A percentile compares a stretch with the other conserved stretches of the same genome.
phyloP scores from a whole-genome alignment of 2,797 vertebrate genomes.

The Hemibagrus guttatus region DNA sequence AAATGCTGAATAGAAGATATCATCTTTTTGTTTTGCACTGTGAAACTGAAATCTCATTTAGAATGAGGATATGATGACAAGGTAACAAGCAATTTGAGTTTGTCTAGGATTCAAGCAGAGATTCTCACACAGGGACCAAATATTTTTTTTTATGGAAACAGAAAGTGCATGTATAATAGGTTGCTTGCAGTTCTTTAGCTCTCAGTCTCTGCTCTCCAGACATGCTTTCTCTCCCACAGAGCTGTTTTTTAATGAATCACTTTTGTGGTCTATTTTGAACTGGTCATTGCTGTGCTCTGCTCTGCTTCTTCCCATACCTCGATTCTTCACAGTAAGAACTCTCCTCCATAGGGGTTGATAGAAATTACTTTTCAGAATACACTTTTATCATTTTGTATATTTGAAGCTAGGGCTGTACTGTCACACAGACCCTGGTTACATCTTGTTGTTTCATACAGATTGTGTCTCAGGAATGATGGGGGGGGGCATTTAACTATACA shows the following conservation, averaged over 20 bases:
- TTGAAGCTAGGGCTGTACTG: background rate
- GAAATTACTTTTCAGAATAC: background rate
- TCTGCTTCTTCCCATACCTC: background rate
- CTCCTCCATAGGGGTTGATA: background rate
- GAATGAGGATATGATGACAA: background rate
- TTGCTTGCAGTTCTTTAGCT: background rate
- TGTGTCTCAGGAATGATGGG: background rate
- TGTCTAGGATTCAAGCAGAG: background rate
- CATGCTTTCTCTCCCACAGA: slow-evolving; percentile 1
- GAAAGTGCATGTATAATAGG: background rate
- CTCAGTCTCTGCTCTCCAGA: background rate
- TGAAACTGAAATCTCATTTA: background rate
- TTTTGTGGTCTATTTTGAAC: background rate
- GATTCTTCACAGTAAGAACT: slow-evolving; percentile 1
- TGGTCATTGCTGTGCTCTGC: background rate
- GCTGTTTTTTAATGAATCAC: background rate
- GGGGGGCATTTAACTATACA: background rate
- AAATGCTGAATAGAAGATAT: background rate
- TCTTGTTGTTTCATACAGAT: background rate
- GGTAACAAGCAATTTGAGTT: background rate
- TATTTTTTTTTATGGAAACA: background rate
- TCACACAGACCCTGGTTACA: background rate
- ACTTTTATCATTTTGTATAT: background rate
- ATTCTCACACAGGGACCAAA: background rate
- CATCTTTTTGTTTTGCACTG: background rate